These are phyloP conservation scores for Hylaea fasciaria DNA, from an alignment of 2,888 invertebrate species.

Conservation along the genomic window DNA sequence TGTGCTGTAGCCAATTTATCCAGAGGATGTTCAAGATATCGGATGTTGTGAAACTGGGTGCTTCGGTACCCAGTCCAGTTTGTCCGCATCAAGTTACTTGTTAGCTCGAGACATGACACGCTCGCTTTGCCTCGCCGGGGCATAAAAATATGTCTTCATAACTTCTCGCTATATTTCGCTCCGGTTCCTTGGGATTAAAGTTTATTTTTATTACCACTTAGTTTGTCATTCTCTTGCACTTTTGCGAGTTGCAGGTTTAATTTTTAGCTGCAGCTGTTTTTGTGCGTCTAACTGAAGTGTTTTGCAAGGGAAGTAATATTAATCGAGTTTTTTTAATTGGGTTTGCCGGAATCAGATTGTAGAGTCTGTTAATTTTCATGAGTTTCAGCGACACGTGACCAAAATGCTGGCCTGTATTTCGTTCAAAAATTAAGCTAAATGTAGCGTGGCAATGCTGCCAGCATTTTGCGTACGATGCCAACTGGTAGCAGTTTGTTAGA, in stretches of 20 bases:
- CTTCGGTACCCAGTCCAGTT: constrained; percentile 19
- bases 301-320: no score
- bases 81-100: constrained; percentile 48
- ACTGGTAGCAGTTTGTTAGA: no score
- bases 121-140: constrained; percentile 17
- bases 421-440: no score
- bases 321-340: no score
- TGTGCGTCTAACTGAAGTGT: neutral
- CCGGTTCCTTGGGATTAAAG: constrained; percentile 2
- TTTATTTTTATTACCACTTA: neutral
- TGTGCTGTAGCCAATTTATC: no score
- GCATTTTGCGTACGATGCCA: no score
- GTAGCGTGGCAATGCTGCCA: no score
- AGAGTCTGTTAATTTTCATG: no score
- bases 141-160: constrained; percentile 19
- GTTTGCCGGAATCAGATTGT: no score
- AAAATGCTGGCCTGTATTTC: no score
- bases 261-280: neutral
- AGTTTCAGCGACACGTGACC: no score
- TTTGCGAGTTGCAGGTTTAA: neutral
- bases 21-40: neutral
- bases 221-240: neutral
- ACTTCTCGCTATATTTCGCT: constrained; percentile 1
- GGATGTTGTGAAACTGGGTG: neutral
- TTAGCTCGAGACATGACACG: constrained; percentile 41